phyloP scores from a whole-genome alignment of 2,113 vertebrate species.

The Hepsetus odoe region DNA sequence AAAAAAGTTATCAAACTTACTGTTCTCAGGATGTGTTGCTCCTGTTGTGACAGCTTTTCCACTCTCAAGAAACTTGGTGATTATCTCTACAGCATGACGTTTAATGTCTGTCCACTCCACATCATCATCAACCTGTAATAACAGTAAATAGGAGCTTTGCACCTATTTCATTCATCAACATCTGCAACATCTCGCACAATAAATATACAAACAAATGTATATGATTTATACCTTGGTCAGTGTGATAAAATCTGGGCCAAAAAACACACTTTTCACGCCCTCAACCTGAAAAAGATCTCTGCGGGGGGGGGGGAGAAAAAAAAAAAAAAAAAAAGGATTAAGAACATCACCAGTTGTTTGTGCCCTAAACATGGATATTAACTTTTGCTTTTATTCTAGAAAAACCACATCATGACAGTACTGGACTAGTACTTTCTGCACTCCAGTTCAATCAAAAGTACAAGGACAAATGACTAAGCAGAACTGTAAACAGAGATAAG shows the following conservation, averaged over 20 bases:
- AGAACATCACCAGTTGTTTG: neutral
- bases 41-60: conserved; percentile 74
- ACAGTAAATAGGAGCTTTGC: neutral
- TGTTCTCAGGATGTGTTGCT: conserved; percentile 69
- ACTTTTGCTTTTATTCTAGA: neutral
- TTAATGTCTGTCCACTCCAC: conserved; percentile 77
- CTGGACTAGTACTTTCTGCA: neutral
- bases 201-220: neutral
- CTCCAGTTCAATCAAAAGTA: neutral
- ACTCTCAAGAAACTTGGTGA: conserved; percentile 76
- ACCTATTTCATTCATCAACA: neutral
- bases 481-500: conserved; percentile 26
- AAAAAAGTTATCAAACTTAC: no score
- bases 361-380: neutral
- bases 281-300: conserved; percentile 81
- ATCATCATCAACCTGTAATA: conserved; percentile 73
- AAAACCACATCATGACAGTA: conserved; percentile 1
- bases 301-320: no score
- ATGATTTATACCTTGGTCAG: conserved; percentile 75
- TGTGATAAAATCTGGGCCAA: conserved; percentile 82
- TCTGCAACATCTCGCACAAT: neutral
- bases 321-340: no score
- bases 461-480: conserved; percentile 36
- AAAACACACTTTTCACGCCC: conserved; percentile 82
- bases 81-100: conserved; percentile 66